Evolutionary conservation across 1,140 invertebrate species (phyloP).

Genomic region (Episyrphus balteatus): DNA sequence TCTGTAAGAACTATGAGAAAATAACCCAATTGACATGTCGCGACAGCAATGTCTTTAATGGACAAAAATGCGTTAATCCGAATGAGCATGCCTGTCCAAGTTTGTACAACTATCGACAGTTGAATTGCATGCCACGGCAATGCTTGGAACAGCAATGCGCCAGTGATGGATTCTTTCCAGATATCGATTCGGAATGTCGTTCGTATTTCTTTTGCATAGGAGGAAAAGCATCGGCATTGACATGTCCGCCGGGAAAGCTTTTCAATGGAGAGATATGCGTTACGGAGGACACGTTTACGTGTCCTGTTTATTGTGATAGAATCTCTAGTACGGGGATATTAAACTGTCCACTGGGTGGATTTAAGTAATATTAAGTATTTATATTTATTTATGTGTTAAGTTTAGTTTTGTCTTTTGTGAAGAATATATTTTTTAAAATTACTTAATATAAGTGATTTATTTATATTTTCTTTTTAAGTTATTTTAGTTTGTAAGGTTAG

Average conservation of each 20-base stretch:
- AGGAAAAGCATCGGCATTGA: conserved; percentile 34
- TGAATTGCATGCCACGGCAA: conserved; percentile 11
- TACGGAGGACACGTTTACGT: conserved; percentile 31
- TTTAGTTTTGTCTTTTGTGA: no score
- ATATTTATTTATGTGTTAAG: no score
- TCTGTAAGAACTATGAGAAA: conserved; percentile 43
- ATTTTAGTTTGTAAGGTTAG: no score
- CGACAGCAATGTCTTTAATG: conserved; percentile 44
- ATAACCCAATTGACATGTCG: conserved; percentile 43
- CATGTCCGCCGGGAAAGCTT: conserved; percentile 24
- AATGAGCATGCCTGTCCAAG: conserved; percentile 33
- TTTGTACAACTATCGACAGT: conserved; percentile 20
- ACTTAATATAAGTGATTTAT: no score
- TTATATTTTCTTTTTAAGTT: no score
- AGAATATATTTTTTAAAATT: no score
- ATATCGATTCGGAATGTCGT: conserved; percentile 40
- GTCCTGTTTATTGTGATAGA: conserved; percentile 38
- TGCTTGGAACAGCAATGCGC: conserved; percentile 21
- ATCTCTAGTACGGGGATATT: conserved; percentile 6
- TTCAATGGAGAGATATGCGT: conserved; percentile 15
- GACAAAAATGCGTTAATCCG: conserved; percentile 38
- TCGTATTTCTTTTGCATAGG: conserved; percentile 45
- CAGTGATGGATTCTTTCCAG: conserved; percentile 43
- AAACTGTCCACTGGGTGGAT: conserved; percentile 4
- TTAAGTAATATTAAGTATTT: no score